phyloP scores from a whole-genome alignment of 2,113 vertebrate species.

The Hippocampus mohnikei region DNA sequence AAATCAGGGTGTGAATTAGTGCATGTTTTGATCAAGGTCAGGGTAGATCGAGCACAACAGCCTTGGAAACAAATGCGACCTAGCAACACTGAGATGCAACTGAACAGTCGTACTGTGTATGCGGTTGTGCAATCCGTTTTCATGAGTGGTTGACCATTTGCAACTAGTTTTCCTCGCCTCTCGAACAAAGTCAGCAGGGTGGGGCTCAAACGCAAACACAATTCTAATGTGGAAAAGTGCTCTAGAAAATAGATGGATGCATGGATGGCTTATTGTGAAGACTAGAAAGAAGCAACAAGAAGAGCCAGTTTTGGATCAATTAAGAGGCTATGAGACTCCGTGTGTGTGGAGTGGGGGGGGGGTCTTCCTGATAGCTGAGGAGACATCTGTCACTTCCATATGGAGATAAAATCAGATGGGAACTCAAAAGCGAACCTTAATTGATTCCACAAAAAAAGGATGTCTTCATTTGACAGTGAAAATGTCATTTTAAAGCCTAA shows the following conservation, averaged over 20 bases:
- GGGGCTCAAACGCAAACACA: neutral
- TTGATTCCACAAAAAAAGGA: constrained; percentile 4
- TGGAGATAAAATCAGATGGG: constrained; percentile 36
- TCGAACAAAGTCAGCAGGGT: neutral
- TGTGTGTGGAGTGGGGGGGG: constrained; percentile 21
- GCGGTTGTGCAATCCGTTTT: too few species aligned
- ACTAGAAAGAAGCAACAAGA: neutral
- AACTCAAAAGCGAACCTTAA: constrained; percentile 18
- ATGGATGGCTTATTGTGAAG: neutral
- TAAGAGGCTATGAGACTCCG: constrained; percentile 3
- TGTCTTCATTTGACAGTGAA: neutral
- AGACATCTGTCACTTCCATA: constrained; percentile 63
- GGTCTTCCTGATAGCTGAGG: constrained; percentile 50
- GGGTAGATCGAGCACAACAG: neutral
- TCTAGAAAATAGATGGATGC: neutral
- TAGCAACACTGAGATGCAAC: too few species aligned
- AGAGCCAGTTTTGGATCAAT: neutral
- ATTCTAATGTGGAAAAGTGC: neutral
- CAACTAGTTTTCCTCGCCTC: too few species aligned
- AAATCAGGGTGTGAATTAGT: neutral
- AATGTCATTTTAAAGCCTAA: neutral
- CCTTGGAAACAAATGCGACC: too few species aligned
- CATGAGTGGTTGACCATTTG: too few species aligned
- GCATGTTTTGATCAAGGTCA: neutral
- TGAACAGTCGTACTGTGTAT: too few species aligned